These are phyloP conservation scores for Oligia strigilis DNA, from an alignment of 2,888 invertebrate species.

Conservation along the genomic window DNA sequence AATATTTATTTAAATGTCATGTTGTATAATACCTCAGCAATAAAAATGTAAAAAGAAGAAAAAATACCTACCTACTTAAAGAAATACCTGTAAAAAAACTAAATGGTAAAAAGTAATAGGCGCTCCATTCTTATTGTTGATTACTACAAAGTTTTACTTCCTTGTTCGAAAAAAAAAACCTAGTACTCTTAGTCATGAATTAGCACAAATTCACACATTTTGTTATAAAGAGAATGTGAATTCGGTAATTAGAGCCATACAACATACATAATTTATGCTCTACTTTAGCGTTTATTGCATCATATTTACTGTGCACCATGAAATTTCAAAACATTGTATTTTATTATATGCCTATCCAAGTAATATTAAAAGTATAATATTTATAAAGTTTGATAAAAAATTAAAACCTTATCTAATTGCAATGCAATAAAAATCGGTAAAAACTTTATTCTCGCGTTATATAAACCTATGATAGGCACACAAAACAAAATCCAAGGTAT, in stretches of 20 bases:
- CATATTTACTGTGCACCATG: slow-evolving; percentile 11
- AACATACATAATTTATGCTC: slow-evolving; percentile 36
- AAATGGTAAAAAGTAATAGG: background rate
- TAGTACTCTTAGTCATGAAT: slow-evolving; percentile 20
- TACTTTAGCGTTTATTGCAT: slow-evolving; percentile 46
- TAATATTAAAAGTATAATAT: background rate
- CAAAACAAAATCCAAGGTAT: background rate
- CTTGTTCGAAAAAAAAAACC: slow-evolving; percentile 3
- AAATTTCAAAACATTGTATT: slow-evolving; percentile 6
- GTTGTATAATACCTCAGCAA: background rate
- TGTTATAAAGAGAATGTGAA: slow-evolving; percentile 48
- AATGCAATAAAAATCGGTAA: slow-evolving; percentile 3
- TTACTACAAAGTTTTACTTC: slow-evolving; percentile 13
- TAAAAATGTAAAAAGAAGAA: background rate
- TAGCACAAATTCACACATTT: slow-evolving; percentile 49
- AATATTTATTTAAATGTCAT: background rate
- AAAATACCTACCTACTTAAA: background rate
- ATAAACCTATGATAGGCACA: background rate
- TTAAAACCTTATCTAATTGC: background rate
- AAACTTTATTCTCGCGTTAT: background rate
- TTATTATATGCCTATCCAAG: background rate
- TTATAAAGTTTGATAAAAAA: background rate
- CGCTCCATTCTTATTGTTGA: background rate
- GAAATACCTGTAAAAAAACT: background rate
- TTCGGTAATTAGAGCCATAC: slow-evolving; percentile 47